phyloP scores from a whole-genome alignment of 92 coral and sea anemone species.

The Parazoanthus swiftii region DNA sequence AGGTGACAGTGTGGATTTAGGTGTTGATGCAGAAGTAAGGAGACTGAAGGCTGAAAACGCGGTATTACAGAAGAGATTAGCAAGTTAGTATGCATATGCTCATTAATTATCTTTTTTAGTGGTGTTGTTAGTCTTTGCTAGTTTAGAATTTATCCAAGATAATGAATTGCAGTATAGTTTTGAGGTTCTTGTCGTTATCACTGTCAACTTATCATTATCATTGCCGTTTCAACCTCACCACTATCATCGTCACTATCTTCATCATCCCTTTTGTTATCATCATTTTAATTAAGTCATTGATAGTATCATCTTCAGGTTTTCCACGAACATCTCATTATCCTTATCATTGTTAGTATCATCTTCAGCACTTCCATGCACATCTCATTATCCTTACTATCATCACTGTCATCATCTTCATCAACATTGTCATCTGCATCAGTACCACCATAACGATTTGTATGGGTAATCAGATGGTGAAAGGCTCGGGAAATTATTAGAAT shows the following conservation, averaged over 20 bases:
- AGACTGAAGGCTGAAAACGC: slow-evolving; percentile 93
- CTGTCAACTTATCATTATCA: not conserved
- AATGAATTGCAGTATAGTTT: not conserved
- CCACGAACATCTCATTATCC: too few species aligned
- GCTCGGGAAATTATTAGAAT: too few species aligned
- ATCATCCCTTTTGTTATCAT: too few species aligned
- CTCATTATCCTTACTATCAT: not conserved
- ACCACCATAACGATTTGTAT: too few species aligned
- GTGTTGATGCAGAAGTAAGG: slow-evolving; percentile 69
- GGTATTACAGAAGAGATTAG: slow-evolving; percentile 89
- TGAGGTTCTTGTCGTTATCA: not conserved
- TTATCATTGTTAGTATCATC: not conserved
- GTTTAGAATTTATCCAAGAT: too few species aligned
- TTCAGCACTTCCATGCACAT: too few species aligned
- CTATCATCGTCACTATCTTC: not conserved
- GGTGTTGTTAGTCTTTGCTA: not conserved
- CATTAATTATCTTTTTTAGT: not conserved
- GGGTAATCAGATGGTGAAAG: too few species aligned
- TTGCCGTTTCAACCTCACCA: not conserved
- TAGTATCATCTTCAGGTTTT: not conserved
- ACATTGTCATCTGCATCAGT: not conserved
- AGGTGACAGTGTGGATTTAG: slow-evolving; percentile 55
- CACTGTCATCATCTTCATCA: not conserved
- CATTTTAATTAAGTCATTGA: not conserved
- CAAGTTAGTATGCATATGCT: slow-evolving; percentile 54